phyloP scores from a whole-genome alignment of 2,797 vertebrate genomes.

The Premnoplex brunnescens region DNA sequence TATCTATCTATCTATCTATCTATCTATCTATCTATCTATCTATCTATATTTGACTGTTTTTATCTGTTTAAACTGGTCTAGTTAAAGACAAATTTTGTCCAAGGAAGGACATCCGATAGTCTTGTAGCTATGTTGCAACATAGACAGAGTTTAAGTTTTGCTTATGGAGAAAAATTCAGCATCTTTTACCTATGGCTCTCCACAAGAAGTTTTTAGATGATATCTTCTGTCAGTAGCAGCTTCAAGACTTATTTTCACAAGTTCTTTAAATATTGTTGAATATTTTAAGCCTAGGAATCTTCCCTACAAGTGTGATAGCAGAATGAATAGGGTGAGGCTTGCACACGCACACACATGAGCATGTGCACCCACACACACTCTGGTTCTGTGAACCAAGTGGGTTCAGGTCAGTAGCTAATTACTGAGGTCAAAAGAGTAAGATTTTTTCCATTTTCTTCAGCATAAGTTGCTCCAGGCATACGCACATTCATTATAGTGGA shows the following conservation, averaged over 20 bases:
- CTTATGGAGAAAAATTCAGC: not conserved
- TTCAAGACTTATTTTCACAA: not conserved
- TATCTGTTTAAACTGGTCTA: not conserved
- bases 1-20: too few species aligned
- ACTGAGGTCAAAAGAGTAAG: not conserved
- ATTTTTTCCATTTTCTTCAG: not conserved
- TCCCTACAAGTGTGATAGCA: fast-evolving
- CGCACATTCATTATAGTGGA: not conserved
- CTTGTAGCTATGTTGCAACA: not conserved
- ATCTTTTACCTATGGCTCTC: not conserved
- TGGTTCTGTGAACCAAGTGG: not conserved
- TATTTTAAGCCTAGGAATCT: not conserved
- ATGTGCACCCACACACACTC: fast-evolving
- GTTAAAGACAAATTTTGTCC: not conserved
- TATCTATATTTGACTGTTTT: not conserved
- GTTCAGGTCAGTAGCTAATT: not conserved
- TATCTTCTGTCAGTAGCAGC: not conserved
- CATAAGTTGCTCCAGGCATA: not conserved
- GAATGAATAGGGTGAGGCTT: not conserved
- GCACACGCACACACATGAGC: fast-evolving
- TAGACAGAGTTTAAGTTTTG: not conserved
- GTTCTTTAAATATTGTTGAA: not conserved
- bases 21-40: too few species aligned
- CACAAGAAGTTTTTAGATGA: not conserved
- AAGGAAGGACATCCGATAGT: not conserved